A percentile compares a stretch with the other conserved stretches of the same genome.
Evolutionary conservation across 2,888 invertebrate genomes (phyloP).

Genomic region (Caenorhabditis becei): DNA sequence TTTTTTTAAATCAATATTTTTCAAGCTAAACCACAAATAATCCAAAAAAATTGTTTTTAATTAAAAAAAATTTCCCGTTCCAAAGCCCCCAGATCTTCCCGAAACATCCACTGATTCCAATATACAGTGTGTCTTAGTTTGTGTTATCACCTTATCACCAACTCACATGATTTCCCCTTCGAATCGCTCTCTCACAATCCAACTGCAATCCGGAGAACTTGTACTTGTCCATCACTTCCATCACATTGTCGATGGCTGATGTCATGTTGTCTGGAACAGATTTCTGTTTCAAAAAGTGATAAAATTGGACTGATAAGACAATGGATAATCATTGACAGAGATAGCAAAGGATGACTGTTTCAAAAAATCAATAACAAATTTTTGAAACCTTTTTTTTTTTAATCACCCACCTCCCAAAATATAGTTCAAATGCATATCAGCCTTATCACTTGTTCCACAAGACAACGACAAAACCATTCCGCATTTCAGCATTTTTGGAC

Average conservation of each 20-base stretch:
- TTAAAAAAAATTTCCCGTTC: too few species aligned
- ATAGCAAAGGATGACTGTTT: too few species aligned
- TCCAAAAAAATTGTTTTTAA: too few species aligned
- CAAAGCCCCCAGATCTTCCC: neutral
- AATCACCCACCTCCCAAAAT: constrained; percentile 28
- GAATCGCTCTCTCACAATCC: constrained; percentile 55
- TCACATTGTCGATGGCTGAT: constrained; percentile 38
- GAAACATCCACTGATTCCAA: too few species aligned
- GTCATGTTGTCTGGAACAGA: constrained; percentile 42
- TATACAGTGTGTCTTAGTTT: too few species aligned
- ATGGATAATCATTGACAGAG: too few species aligned
- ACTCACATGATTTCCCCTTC: constrained; percentile 49
- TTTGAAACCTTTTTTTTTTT: too few species aligned
- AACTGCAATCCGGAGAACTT: constrained; percentile 57
- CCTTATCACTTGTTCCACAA: constrained; percentile 17
- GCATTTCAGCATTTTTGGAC: constrained; percentile 58
- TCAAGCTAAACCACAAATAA: too few species aligned
- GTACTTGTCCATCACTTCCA: constrained; percentile 35
- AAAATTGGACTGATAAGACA: neutral
- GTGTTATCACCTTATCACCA: neutral
- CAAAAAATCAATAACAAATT: too few species aligned
- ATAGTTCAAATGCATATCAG: constrained; percentile 28
- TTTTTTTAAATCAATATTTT: too few species aligned
- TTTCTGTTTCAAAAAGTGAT: neutral
- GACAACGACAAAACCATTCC: constrained; percentile 47